Percentiles rank a stretch among this genome's conserved stretches.
Evolutionary conservation across 2,113 vertebrate species (phyloP).

Genomic region (Trachemys scripta): DNA sequence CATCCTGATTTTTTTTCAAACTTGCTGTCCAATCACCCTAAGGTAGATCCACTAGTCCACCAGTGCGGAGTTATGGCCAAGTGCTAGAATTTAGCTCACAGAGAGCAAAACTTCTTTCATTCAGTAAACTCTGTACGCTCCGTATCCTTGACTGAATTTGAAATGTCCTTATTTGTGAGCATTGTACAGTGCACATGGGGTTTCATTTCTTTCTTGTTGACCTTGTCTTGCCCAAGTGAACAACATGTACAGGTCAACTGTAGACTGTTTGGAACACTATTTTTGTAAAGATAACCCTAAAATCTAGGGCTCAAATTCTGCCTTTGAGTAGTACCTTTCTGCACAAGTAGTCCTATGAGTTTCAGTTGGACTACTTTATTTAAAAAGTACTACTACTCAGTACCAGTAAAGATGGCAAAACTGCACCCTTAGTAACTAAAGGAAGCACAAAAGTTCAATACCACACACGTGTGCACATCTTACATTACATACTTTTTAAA

Average conservation of each 20-base stretch:
- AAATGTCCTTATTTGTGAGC: not conserved
- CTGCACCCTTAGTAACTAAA: accelerated
- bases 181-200: not conserved
- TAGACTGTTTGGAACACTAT: not conserved
- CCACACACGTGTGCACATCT: not conserved
- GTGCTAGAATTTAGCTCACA: accelerated
- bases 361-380: not conserved
- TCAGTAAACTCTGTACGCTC: not conserved
- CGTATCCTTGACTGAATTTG: not conserved
- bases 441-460: not conserved
- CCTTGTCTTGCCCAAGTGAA: not conserved
- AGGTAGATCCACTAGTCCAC: not conserved
- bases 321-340: not conserved
- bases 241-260: not conserved
- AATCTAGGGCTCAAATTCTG: not conserved
- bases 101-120: not conserved
- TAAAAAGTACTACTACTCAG: not conserved
- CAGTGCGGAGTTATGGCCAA: not conserved
- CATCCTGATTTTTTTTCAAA: not conserved
- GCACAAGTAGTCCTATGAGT: not conserved
- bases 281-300: not conserved
- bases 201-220: not conserved
- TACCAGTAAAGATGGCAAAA: not conserved
- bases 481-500: not conserved
- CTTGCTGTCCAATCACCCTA: not conserved